Evolutionary conservation across 2,888 invertebrate species (phyloP).

Genomic region (Dicranocentrus wangi): DNA sequence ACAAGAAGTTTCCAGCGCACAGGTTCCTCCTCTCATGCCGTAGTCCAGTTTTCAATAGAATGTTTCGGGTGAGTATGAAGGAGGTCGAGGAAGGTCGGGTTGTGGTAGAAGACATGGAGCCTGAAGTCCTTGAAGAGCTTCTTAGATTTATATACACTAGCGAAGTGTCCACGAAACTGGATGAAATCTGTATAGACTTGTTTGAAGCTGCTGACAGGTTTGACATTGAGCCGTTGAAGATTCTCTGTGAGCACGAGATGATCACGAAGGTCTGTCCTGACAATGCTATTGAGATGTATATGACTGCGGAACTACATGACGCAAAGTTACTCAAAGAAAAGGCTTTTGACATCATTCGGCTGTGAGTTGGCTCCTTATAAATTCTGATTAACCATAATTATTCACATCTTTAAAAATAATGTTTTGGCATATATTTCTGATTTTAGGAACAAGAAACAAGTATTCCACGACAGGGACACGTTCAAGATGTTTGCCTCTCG

Average conservation of each 20-base stretch:
- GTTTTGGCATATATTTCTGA: background rate
- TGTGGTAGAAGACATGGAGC: slow-evolving; percentile 63
- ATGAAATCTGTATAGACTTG: slow-evolving; percentile 47
- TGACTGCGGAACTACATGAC: slow-evolving; percentile 56
- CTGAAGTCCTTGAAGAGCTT: slow-evolving; percentile 57
- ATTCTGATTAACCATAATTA: too few species aligned
- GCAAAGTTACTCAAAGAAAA: slow-evolving; percentile 54
- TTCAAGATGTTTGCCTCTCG: slow-evolving; percentile 56
- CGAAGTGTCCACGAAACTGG: slow-evolving; percentile 24
- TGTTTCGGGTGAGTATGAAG: slow-evolving; percentile 64
- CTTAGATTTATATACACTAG: slow-evolving; percentile 64
- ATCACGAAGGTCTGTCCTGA: slow-evolving; percentile 34
- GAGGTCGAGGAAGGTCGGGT: slow-evolving; percentile 56
- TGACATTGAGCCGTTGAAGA: slow-evolving; percentile 54
- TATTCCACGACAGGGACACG: slow-evolving; percentile 55
- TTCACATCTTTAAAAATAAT: too few species aligned
- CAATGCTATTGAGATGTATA: slow-evolving; percentile 65
- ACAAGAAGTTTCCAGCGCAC: slow-evolving; percentile 52
- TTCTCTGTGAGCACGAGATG: slow-evolving; percentile 59
- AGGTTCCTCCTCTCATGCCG: slow-evolving; percentile 62
- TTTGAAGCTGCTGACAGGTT: slow-evolving; percentile 64
- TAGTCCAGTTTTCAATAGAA: slow-evolving; percentile 51
- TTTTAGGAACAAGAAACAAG: slow-evolving; percentile 50
- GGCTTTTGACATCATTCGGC: slow-evolving; percentile 56
- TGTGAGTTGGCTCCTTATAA: slow-evolving; percentile 46